These are phyloP conservation scores for Panzeria rudis DNA, from an alignment of 2,888 invertebrate species.

Conservation along the genomic window DNA sequence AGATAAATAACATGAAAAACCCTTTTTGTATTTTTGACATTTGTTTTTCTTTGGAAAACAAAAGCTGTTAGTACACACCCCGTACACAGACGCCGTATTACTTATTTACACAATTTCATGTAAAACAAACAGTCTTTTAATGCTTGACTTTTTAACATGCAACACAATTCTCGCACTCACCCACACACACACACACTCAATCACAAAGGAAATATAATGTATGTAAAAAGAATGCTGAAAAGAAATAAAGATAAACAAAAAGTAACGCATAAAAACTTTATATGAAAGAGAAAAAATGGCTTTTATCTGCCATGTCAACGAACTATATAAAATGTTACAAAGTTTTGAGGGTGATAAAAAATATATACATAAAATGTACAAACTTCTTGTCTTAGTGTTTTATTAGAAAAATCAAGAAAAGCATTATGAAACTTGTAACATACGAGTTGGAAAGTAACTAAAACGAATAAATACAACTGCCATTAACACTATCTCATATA, in stretches of 20 bases:
- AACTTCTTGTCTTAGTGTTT: background rate
- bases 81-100: background rate
- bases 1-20: background rate
- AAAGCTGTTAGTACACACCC: background rate
- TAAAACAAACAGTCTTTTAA: conserved; percentile 36
- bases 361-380: background rate
- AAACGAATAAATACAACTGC: background rate
- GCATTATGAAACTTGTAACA: background rate
- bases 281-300: background rate
- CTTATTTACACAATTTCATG: conserved; percentile 19
- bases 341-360: conserved; percentile 16
- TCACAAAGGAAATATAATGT: background rate
- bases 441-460: conserved; percentile 2
- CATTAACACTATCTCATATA: background rate
- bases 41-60: conserved; percentile 1
- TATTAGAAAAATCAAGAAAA: background rate
- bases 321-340: conserved; percentile 30
- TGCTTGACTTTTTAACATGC: conserved; percentile 30
- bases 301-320: conserved; percentile 43
- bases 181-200: background rate
- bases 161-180: conserved; percentile 1
- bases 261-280: conserved; percentile 8
- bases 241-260: conserved; percentile 44
- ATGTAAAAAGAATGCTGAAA: background rate
- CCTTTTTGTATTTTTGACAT: background rate